A percentile compares a stretch with the other conserved stretches of the same genome.
phyloP scores from a whole-genome alignment of 2,797 vertebrate genomes.

The Knipowitschia caucasica region DNA sequence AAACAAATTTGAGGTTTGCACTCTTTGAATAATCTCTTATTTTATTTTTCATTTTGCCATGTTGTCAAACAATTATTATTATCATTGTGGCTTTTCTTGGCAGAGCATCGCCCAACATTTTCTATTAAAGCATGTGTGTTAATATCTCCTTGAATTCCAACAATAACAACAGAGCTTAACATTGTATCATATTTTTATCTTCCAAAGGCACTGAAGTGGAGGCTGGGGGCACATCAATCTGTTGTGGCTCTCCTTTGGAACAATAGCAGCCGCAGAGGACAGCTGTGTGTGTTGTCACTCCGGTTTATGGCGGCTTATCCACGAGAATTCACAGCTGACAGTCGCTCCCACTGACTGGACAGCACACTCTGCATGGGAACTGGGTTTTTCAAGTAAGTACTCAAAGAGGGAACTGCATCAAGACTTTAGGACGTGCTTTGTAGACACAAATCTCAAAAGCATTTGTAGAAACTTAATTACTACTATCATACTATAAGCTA shows the following conservation, averaged over 20 bases:
- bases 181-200: conserved; percentile 12
- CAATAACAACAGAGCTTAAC: not conserved
- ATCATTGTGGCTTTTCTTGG: not conserved
- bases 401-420: not conserved
- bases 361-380: conserved; percentile 12
- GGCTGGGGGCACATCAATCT: not conserved
- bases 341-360: conserved; percentile 13
- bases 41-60: too few species aligned
- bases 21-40: too few species aligned
- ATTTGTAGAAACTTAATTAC: not conserved
- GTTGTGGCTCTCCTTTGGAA: conserved; percentile 32
- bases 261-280: conserved; percentile 27
- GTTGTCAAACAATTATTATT: not conserved
- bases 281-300: conserved; percentile 62
- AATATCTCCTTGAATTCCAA: not conserved
- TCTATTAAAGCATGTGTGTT: not conserved
- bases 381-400: conserved; percentile 3
- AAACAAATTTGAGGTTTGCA: too few species aligned
- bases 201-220: conserved; percentile 8
- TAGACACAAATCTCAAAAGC: not conserved
- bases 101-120: not conserved
- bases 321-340: conserved; percentile 51
- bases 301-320: conserved; percentile 62
- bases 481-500: too few species aligned
- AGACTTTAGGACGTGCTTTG: not conserved